Base-by-base conservation (phyloP, 1,140 invertebrate genomes). In the Leptinotarsa defecta region DNA sequence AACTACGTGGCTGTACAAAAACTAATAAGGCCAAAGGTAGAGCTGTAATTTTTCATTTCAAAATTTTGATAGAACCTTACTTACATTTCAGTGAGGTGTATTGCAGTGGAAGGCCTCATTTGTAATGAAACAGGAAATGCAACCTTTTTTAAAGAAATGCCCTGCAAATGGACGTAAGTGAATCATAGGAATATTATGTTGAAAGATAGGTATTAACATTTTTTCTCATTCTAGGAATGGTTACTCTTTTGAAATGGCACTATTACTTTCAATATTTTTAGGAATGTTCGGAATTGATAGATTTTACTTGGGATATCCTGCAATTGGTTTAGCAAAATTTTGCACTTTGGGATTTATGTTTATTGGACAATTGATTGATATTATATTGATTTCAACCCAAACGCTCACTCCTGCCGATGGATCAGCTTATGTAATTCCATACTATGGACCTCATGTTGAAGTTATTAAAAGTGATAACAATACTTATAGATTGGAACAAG, bases 281-380 rank as follows among this genome's bases (percentile, higher is more conserved):
- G 97, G 97, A 34, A 97, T 98, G 94, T 97, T 99, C 88, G 98
- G 98, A n/a, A 90, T 95, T 17, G 98, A 99, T 86, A 88, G 98
- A 77, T 98, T 99, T 86, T 99, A 99, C 84, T 88, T 99, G 3
- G 98, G 98, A 19, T 99, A 99, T 86, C 95, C 96, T 68, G 97
- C 96, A 22, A 91, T 99, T 76, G 97, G 97, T 2, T 86, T 99
- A 65, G 89, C 98, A 8, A 99, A 99, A 86, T 90, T 99, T 78
- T 96, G 96, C 84, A 99, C 97, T 0, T 87, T 99, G 34, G 98
- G 98, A 6, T 98, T 98, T 83, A 93, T 99, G 89, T 98, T 99
- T 83, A 87, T 99, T n/a, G 96, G 95, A 11, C 97, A 99, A 86
- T 88, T 99, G 43, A 88, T 97, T 74, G 98, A 99, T 86, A 94